A percentile compares a stretch with the other conserved stretches of the same genome.
Evolutionary conservation across 1,140 invertebrate species (phyloP).

Genomic region (Doryteuthis pealeii): DNA sequence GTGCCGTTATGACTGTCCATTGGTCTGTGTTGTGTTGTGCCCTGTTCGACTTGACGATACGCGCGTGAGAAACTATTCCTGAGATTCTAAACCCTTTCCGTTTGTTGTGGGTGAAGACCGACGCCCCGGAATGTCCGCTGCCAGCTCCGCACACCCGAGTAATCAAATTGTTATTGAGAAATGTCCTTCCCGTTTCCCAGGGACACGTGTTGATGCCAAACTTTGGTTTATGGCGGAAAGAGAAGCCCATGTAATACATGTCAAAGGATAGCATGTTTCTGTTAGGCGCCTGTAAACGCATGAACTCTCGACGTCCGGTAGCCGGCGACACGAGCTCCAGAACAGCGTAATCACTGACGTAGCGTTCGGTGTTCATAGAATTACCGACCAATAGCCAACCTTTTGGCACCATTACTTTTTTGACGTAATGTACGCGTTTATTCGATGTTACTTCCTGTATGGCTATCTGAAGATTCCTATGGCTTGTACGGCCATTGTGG

Average conservation of each 20-base stretch:
- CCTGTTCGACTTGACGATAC: not conserved
- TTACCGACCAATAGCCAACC: conserved; percentile 31
- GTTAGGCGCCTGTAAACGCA: conserved; percentile 36
- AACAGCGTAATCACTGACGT: conserved; percentile 44
- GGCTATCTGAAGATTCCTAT: conserved; percentile 34
- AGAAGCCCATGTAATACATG: conserved; percentile 46
- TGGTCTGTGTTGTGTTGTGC: not conserved
- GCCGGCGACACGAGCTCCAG: conserved; percentile 35
- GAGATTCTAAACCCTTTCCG: conserved; percentile 33
- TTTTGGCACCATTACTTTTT: conserved; percentile 39
- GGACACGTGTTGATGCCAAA: conserved; percentile 38
- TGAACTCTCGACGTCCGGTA: conserved; percentile 34
- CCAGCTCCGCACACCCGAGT: conserved; percentile 42
- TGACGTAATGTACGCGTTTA: conserved; percentile 39
- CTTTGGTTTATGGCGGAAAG: conserved; percentile 21
- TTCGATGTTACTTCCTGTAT: conserved; percentile 36
- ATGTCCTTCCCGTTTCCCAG: conserved; percentile 26
- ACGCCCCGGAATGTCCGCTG: conserved; percentile 42
- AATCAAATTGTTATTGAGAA: conserved; percentile 39
- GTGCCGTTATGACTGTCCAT: conserved; percentile 41
- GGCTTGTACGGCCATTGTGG: conserved; percentile 37
- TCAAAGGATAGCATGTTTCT: conserved; percentile 30
- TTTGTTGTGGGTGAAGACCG: conserved; percentile 34
- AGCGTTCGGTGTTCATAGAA: conserved; percentile 13
- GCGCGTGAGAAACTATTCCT: conserved; percentile 43